Conservation (phyloP, 2,113 vertebrate species). For the Empidonax traillii region DNA sequence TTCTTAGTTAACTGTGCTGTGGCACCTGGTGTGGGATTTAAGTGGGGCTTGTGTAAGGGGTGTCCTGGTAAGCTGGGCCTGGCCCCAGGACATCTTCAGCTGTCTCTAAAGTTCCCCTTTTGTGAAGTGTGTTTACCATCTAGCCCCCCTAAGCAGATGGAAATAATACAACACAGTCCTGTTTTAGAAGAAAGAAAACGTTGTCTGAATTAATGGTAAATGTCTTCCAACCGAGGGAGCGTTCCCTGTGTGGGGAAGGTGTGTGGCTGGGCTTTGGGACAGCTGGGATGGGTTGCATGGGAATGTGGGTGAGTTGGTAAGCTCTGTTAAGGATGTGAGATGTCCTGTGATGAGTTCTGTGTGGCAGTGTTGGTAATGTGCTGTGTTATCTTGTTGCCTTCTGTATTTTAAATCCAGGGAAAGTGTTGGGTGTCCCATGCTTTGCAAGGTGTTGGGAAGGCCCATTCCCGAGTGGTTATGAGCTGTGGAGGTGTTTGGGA, state of each 20-base stretch:
- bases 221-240: neutral
- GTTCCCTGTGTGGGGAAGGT: neutral
- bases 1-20: neutral
- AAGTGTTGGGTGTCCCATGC: neutral
- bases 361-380: too few species aligned
- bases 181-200: neutral
- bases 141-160: neutral
- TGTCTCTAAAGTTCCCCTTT: neutral
- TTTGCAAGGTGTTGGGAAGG: neutral
- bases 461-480: neutral
- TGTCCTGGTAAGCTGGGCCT: neutral
- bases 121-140: neutral
- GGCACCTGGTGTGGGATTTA: neutral
- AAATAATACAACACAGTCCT: neutral
- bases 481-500: neutral
- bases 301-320: neutral
- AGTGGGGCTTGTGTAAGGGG: neutral
- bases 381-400: neutral
- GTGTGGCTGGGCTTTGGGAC: neutral
- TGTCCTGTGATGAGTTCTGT: rapidly evolving
- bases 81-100: neutral
- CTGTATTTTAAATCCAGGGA: neutral
- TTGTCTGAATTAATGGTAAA: neutral
- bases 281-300: neutral
- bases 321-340: neutral